phyloP scores from a whole-genome alignment of 2,113 vertebrate species.

The Erinaceus europaeus region DNA sequence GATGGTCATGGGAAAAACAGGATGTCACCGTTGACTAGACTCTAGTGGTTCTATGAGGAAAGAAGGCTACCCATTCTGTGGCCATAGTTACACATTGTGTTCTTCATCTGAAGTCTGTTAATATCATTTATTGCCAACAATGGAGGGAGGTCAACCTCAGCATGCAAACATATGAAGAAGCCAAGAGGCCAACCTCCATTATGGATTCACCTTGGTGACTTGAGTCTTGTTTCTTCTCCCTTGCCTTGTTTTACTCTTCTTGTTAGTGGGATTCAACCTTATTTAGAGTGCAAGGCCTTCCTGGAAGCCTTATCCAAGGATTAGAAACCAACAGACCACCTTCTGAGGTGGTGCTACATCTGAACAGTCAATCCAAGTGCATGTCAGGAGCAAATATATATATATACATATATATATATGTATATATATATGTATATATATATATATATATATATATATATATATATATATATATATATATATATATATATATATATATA shows the following conservation, averaged over 20 bases:
- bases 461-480: too few species aligned
- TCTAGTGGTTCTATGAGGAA: rapidly evolving
- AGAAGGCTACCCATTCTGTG: rapidly evolving
- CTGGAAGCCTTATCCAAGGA: too few species aligned
- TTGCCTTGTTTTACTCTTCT: too few species aligned
- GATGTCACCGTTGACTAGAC: too few species aligned
- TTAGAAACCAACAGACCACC: too few species aligned
- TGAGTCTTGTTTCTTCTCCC: background rate
- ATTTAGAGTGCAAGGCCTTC: background rate
- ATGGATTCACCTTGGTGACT: background rate
- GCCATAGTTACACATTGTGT: background rate
- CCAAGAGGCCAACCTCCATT: background rate
- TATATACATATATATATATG: too few species aligned
- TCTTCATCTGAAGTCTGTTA: background rate
- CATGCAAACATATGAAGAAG: background rate
- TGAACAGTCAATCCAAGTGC: background rate
- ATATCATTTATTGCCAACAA: background rate
- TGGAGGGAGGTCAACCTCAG: background rate
- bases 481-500: too few species aligned
- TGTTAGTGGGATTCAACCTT: background rate
- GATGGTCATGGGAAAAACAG: background rate
- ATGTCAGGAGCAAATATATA: too few species aligned
- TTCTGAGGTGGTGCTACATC: background rate
- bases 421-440: too few species aligned
- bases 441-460: too few species aligned